A percentile compares a stretch with the other conserved stretches of the same genome.
These are phyloP conservation scores for Muntiacus reevesi DNA, from an alignment of 2,113 vertebrate species.

Conservation along the genomic window DNA sequence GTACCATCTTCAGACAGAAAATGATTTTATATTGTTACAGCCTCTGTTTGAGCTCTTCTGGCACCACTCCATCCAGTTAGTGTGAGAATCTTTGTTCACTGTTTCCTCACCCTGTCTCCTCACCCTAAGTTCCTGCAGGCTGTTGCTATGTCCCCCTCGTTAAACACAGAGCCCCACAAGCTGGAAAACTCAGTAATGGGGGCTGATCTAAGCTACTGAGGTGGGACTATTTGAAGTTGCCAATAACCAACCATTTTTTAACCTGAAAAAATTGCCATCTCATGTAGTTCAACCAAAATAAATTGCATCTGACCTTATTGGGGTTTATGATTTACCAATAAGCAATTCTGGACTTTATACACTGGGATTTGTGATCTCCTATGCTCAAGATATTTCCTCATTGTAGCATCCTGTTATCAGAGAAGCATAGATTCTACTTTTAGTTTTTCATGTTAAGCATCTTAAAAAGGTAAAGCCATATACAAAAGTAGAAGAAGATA, in stretches of 20 bases:
- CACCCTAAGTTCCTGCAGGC: too few relatives aligned
- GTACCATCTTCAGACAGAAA: not conserved
- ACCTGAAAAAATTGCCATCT: not conserved
- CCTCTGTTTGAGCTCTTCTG: not conserved
- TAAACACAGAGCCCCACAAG: not conserved
- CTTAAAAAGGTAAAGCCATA: not conserved
- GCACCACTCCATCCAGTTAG: accelerated
- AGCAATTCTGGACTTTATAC: not conserved
- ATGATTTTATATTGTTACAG: not conserved
- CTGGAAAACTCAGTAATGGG: not conserved
- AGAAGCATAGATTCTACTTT: not conserved
- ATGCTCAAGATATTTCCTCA: not conserved
- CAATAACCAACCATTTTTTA: not conserved
- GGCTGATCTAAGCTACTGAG: not conserved
- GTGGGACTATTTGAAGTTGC: not conserved
- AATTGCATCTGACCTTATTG: not conserved
- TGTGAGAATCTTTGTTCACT: not conserved
- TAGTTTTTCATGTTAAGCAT: not conserved
- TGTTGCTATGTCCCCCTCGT: accelerated
- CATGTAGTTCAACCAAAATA: not conserved
- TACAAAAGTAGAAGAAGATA: not conserved
- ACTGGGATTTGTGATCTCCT: not conserved
- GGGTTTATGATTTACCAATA: not conserved
- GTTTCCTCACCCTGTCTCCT: not conserved
- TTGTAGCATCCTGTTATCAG: not conserved